Conservation (phyloP, 2,888 invertebrate genomes). For the Agrenia bidenticulata region DNA sequence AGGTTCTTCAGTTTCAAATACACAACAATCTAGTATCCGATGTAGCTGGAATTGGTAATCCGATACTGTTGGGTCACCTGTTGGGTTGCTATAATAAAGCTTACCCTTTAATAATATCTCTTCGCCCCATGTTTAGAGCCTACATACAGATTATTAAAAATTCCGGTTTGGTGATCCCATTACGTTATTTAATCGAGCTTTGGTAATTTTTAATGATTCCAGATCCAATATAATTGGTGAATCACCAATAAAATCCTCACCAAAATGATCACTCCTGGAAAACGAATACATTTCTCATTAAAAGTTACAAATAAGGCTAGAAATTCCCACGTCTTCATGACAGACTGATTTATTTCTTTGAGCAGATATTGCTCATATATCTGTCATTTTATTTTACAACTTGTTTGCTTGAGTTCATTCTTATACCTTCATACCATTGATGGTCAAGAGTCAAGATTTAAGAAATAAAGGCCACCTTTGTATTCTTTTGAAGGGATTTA, state of each 20-base stretch:
- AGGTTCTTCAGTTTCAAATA: too few relatives aligned
- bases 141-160: too few relatives aligned
- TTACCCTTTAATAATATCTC: too few relatives aligned
- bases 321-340: background rate
- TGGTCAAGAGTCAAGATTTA: background rate
- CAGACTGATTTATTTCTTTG: conserved; percentile 4
- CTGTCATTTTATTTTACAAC: background rate
- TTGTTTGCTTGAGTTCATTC: background rate
- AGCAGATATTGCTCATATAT: background rate
- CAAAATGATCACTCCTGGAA: background rate
- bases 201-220: too few relatives aligned
- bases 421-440: too few relatives aligned
- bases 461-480: background rate
- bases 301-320: conserved; percentile 8
- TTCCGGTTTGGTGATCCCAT: too few relatives aligned
- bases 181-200: too few relatives aligned
- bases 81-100: too few relatives aligned
- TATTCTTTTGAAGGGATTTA: background rate
- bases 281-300: background rate
- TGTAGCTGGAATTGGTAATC: too few relatives aligned
- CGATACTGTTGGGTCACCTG: too few relatives aligned
- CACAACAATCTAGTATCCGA: too few relatives aligned
- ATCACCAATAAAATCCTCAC: background rate
- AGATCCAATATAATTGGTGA: background rate
- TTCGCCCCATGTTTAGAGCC: too few relatives aligned